These are phyloP conservation scores for Perca flavescens DNA, from an alignment of 2,113 vertebrate species.

Conservation along the genomic window DNA sequence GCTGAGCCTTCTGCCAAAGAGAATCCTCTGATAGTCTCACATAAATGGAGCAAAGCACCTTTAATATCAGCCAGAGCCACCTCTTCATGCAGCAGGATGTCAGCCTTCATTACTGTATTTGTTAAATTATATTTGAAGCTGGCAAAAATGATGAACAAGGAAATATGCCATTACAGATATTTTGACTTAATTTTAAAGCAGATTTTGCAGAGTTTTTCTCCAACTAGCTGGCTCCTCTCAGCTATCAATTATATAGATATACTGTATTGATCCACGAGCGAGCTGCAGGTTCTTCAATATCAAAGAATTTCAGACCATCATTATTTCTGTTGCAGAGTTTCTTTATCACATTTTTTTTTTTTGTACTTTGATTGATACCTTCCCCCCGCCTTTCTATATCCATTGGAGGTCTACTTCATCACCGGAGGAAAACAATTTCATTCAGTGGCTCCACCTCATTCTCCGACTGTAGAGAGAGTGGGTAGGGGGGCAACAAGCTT, in stretches of 20 bases:
- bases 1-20: conserved; percentile 31
- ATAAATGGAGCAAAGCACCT: conserved; percentile 52
- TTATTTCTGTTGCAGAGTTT: conserved; percentile 28
- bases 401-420: conserved; percentile 78
- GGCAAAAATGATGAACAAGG: conserved; percentile 1
- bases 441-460: conserved; percentile 81
- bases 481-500: conserved; percentile 69
- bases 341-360: conserved; percentile 37
- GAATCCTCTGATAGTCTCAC: conserved; percentile 36
- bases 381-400: conserved; percentile 50
- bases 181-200: conserved; percentile 15
- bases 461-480: conserved; percentile 71
- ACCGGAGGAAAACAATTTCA: conserved; percentile 77
- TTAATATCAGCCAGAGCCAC: conserved; percentile 45
- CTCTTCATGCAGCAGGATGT: conserved; percentile 57
- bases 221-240: background rate
- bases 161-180: background rate
- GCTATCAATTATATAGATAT: conserved; percentile 50
- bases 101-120: conserved; percentile 51
- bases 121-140: conserved; percentile 41
- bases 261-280: conserved; percentile 42
- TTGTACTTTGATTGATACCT: conserved; percentile 60
- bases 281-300: conserved; percentile 21
- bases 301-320: conserved; percentile 20
- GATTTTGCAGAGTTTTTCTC: conserved; percentile 3